Percentiles rank a stretch among this genome's conserved stretches.
Evolutionary conservation across 2,797 vertebrate species (phyloP).

Genomic region (Argya squamiceps): DNA sequence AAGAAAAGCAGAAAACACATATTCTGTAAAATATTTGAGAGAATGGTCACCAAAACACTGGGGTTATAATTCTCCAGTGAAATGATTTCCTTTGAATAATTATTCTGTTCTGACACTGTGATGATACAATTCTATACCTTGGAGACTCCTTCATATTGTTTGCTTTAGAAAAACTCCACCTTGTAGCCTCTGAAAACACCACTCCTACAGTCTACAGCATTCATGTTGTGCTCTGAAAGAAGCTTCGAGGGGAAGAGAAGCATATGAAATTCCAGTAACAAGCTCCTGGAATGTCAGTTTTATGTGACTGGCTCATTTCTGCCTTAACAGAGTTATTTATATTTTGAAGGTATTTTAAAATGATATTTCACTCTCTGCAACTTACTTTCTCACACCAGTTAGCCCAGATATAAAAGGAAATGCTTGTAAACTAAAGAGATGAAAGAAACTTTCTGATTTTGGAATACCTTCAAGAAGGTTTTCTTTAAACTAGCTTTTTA

Average conservation of each 20-base stretch:
- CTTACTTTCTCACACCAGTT: not conserved
- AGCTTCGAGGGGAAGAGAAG: not conserved
- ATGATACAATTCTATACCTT: not conserved
- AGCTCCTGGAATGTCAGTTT: not conserved
- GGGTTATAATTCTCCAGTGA: conserved; percentile 50
- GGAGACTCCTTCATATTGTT: not conserved
- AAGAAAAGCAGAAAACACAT: not conserved
- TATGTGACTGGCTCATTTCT: not conserved
- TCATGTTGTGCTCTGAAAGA: not conserved
- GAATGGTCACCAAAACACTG: not conserved
- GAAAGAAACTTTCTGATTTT: not conserved
- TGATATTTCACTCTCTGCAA: not conserved
- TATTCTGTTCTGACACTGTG: not conserved
- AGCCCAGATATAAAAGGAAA: not conserved
- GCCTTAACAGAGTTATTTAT: not conserved
- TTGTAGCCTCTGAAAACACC: not conserved
- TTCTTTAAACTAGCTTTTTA: not conserved
- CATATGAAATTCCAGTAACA: not conserved
- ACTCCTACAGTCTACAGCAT: not conserved
- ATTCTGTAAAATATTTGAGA: not conserved
- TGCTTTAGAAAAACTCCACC: not conserved
- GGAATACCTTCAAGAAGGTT: not conserved
- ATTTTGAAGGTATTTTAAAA: not conserved
- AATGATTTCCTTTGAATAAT: not conserved
- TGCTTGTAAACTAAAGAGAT: not conserved